These are phyloP conservation scores for Darevskia nairensis DNA, from an alignment of 2,797 vertebrate genomes.

Conservation along the genomic window DNA sequence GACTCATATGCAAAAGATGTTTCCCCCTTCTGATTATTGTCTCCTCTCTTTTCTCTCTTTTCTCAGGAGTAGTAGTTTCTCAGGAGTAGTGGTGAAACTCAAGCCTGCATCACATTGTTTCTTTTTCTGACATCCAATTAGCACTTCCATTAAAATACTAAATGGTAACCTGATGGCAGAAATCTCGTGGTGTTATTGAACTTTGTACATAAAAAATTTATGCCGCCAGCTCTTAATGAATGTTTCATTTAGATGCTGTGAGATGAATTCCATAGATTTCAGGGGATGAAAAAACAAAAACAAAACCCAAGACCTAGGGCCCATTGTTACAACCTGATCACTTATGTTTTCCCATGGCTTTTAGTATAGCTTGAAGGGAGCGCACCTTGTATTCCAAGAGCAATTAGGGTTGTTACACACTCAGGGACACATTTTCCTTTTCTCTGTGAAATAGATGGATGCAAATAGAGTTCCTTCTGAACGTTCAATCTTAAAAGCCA, in stretches of 20 bases:
- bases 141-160: conserved; percentile 22
- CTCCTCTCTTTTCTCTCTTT: not conserved
- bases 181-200: conserved; percentile 11
- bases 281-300: no score
- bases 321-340: conserved; percentile 6
- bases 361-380: not conserved
- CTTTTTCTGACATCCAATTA: conserved; percentile 26
- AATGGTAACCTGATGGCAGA: conserved; percentile 31
- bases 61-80: not conserved
- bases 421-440: not conserved
- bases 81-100: not conserved
- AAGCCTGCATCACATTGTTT: conserved; percentile 11
- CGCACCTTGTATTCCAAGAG: not conserved
- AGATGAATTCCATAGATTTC: not conserved
- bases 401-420: not conserved
- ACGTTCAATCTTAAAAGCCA: not conserved
- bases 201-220: conserved; percentile 29
- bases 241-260: conserved; percentile 31
- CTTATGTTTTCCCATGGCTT: conserved; percentile 27
- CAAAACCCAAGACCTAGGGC: not conserved
- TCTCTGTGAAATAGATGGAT: not conserved
- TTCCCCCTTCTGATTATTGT: not conserved
- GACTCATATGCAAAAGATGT: not conserved
- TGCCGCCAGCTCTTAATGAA: conserved; percentile 31
- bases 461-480: not conserved